These are phyloP conservation scores for Euura saliciscinereae DNA, from an alignment of 1,140 invertebrate genomes.

Conservation along the genomic window DNA sequence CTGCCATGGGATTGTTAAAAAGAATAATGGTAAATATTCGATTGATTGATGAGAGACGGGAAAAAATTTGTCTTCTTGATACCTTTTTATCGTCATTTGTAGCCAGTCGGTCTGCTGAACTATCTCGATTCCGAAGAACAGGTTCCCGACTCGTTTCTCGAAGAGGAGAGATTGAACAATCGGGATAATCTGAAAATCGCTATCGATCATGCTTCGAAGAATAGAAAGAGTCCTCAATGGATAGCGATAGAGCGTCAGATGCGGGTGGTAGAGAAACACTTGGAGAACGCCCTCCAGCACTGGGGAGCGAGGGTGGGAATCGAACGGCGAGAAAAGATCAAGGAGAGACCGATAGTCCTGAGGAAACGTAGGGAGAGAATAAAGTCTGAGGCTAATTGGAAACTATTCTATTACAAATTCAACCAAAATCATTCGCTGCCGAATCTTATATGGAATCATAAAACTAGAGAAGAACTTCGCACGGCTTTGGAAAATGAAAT, in stretches of 20 bases:
- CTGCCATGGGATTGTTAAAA: constrained; percentile 86
- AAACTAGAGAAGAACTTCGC: constrained; percentile 94
- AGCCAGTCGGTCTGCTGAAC: constrained; percentile 87
- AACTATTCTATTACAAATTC: constrained; percentile 95
- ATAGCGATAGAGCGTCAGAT: constrained; percentile 74
- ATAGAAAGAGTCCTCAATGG: constrained; percentile 71
- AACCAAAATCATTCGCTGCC: constrained; percentile 92
- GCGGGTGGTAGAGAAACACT: constrained; percentile 79
- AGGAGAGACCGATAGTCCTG: constrained; percentile 83
- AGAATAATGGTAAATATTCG: constrained; percentile 80
- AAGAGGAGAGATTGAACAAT: constrained; percentile 79
- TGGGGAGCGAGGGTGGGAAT: constrained; percentile 83
- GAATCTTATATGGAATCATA: constrained; percentile 99
- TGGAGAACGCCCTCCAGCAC: constrained; percentile 83
- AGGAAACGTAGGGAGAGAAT: constrained; percentile 88
- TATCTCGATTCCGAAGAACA: constrained; percentile 89
- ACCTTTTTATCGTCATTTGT: constrained; percentile 23
- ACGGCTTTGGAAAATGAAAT: constrained; percentile 94
- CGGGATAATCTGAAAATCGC: constrained; percentile 96
- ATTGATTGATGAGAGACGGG: background rate
- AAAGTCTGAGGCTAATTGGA: constrained; percentile 92
- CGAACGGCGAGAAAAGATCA: constrained; percentile 68
- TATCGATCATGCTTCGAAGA: constrained; percentile 76
- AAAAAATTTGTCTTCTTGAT: constrained; percentile 14
- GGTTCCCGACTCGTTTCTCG: constrained; percentile 75